Evolutionary conservation across 2,888 invertebrate genomes (phyloP).

Genomic region (Drosophila austrosaltans): DNA sequence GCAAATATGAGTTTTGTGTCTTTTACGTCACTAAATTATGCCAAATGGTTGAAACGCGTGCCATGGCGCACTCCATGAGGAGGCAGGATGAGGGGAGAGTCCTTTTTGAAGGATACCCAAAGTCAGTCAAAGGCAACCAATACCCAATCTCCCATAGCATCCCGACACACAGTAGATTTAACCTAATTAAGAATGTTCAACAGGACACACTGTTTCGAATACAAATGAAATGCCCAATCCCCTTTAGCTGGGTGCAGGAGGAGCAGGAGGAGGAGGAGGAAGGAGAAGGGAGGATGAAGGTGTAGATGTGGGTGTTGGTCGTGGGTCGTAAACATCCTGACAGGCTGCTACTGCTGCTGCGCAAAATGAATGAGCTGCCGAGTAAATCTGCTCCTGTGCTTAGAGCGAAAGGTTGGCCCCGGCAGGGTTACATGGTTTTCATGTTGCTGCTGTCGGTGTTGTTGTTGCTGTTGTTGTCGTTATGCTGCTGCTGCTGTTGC

Average conservation of each 20-base stretch:
- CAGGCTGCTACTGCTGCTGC: slow-evolving; percentile 55
- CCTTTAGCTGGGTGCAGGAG: no score
- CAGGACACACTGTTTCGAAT: slow-evolving; percentile 81
- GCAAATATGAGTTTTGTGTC: slow-evolving; percentile 77
- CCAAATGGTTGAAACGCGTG: slow-evolving; percentile 51
- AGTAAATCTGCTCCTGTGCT: slow-evolving; percentile 74
- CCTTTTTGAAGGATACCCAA: background rate
- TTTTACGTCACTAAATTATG: slow-evolving; percentile 69
- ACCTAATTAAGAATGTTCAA: slow-evolving; percentile 83
- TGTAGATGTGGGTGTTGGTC: slow-evolving; percentile 8
- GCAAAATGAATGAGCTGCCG: slow-evolving; percentile 76
- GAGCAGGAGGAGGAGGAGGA: no score
- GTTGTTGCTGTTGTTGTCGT: slow-evolving; percentile 41
- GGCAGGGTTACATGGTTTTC: slow-evolving; percentile 54
- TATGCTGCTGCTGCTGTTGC: slow-evolving; percentile 35
- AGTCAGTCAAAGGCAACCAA: slow-evolving; percentile 18
- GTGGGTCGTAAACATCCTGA: slow-evolving; percentile 34
- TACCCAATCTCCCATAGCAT: slow-evolving; percentile 31
- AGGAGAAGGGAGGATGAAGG: background rate
- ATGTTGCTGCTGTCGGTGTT: slow-evolving; percentile 33
- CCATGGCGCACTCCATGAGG: slow-evolving; percentile 17
- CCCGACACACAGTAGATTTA: slow-evolving; percentile 79
- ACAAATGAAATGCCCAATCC: slow-evolving; percentile 74
- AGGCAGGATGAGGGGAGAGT: background rate
- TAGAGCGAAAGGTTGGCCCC: slow-evolving; percentile 59